Conservation (phyloP, 2,797 vertebrate species). For the Macropodus opercularis region DNA sequence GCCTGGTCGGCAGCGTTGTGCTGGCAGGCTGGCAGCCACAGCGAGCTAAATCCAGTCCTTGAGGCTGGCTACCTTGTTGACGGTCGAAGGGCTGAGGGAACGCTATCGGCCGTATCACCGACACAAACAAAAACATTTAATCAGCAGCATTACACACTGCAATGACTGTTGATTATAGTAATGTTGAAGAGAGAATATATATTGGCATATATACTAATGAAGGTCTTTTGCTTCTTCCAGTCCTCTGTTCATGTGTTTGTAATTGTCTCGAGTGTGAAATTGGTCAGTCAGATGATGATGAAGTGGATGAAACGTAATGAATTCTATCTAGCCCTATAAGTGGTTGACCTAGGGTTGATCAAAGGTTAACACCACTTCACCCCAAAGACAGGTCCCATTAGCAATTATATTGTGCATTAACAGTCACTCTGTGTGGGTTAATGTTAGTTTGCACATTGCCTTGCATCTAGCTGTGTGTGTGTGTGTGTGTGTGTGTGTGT, state of each 20-base stretch:
- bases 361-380: conserved; percentile 80
- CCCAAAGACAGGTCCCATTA: conserved; percentile 78
- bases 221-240: too few species aligned
- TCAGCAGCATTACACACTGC: conserved; percentile 18
- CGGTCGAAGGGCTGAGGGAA: conserved; percentile 24
- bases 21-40: conserved; percentile 52
- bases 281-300: conserved; percentile 78
- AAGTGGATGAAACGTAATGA: conserved; percentile 78
- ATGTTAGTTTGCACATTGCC: conserved; percentile 46
- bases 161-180: conserved; percentile 12
- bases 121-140: conserved; percentile 43
- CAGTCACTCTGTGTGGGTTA: conserved; percentile 56
- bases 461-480: conserved; percentile 2
- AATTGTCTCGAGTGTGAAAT: conserved; percentile 78
- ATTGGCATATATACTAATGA: not conserved
- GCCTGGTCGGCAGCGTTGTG: conserved; percentile 58
- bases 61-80: conserved; percentile 32
- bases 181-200: conserved; percentile 21
- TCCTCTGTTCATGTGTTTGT: conserved; percentile 69
- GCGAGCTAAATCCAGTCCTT: conserved; percentile 52
- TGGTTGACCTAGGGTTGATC: conserved; percentile 77
- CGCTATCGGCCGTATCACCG: conserved; percentile 31
- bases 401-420: conserved; percentile 79
- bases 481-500: conserved; percentile 20
- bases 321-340: conserved; percentile 73